phyloP scores from a whole-genome alignment of 1,140 invertebrate genomes.

The Chironomus striatipennis region DNA sequence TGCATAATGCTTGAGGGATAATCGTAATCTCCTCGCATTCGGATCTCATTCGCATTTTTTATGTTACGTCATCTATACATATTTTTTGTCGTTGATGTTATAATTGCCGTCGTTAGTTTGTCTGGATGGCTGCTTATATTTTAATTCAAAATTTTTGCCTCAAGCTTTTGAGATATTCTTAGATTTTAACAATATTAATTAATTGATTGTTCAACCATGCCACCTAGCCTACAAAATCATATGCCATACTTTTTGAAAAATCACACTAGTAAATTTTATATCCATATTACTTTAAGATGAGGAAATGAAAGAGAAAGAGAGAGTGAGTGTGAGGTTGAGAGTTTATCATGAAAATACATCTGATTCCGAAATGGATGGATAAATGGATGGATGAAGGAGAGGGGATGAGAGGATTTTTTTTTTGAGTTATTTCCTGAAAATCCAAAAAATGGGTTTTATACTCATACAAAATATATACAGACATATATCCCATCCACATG shows the following conservation, averaged over 20 bases:
- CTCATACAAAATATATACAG: neutral
- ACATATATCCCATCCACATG: neutral
- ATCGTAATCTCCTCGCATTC: slow-evolving; percentile 20
- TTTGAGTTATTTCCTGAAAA: slow-evolving; percentile 8
- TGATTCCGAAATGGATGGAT: neutral
- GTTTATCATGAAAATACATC: slow-evolving; percentile 8
- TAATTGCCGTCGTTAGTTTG: too few relatives aligned
- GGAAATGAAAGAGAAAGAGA: too few relatives aligned
- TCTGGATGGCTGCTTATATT: too few relatives aligned
- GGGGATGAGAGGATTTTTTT: neutral
- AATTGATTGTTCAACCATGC: too few relatives aligned
- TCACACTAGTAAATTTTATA: too few relatives aligned
- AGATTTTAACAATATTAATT: too few relatives aligned
- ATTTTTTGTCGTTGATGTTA: neutral
- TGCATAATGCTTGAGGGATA: slow-evolving; percentile 22
- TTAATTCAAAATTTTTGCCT: too few relatives aligned
- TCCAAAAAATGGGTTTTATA: neutral
- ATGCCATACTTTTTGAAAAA: too few relatives aligned
- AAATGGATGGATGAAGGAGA: neutral
- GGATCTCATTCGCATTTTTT: neutral
- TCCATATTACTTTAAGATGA: too few relatives aligned
- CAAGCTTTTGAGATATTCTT: too few relatives aligned
- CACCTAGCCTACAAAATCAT: too few relatives aligned
- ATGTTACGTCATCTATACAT: neutral
- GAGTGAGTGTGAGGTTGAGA: neutral